Evolutionary conservation across 1,140 invertebrate species (phyloP).

Genomic region (Steinernema feltiae): DNA sequence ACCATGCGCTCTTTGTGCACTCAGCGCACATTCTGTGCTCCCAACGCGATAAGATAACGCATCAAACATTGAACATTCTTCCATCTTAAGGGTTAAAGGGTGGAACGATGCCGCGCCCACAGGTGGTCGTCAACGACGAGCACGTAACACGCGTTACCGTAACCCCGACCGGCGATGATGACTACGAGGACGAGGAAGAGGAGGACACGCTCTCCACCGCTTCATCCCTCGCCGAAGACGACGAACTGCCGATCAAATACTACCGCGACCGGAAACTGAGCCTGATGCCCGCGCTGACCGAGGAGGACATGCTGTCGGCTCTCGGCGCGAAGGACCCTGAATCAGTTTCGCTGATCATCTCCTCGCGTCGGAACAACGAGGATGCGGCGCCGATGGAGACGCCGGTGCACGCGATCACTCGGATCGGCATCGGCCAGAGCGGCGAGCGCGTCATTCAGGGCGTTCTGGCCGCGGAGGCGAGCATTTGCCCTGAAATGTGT

Average conservation of each 20-base stretch:
- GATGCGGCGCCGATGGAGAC: not conserved
- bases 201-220: not conserved
- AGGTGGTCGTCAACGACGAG: conserved; percentile 1
- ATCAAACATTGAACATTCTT: not conserved
- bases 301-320: not conserved
- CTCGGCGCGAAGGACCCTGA: not conserved
- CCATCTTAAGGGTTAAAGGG: conserved; percentile 6
- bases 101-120: not conserved
- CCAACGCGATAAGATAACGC: conserved; percentile 13
- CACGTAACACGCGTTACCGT: conserved; percentile 2
- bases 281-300: not conserved
- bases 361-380: not conserved
- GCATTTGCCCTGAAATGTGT: not conserved
- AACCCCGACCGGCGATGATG: not conserved
- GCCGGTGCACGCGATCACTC: not conserved
- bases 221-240: not conserved
- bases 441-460: not conserved
- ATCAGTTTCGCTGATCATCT: no score
- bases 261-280: not conserved
- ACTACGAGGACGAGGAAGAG: not conserved
- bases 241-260: not conserved
- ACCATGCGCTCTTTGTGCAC: no score
- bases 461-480: not conserved
- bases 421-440: not conserved
- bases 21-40: no score